Base-by-base conservation (phyloP, 2,888 invertebrate genomes). In the Electrophaes corylata region DNA sequence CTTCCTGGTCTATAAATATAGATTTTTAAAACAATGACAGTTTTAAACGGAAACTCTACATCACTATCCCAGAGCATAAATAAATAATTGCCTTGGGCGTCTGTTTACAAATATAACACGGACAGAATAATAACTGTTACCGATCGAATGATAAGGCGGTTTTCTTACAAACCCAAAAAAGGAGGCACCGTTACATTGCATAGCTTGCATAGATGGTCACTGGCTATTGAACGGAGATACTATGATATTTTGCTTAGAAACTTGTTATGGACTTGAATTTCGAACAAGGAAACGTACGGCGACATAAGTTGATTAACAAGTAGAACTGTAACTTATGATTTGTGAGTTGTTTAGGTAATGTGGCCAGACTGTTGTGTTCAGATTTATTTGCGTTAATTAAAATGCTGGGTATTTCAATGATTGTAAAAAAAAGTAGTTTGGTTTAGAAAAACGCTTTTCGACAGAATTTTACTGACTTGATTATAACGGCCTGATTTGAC, bases 151-250 rank as follows among this genome's bases (percentile, higher is more conserved):
- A 55, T 55, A 60, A 48, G 46, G 51, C 47, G 47, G 59, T 52
- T 58, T 52, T 41, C 48, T 46, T 50, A 54, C 54, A 54, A 54
- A 41, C 50, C 59, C 54, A 54, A 59, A 59, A 59, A 59, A 37
- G 59, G 59, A 41, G 16, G 10, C 6, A 20, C 59, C 59, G 59
- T 59, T 59, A 56, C 29, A 40, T 43, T 44, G 55, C 54, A 55
- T 55, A 53, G 48, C 48, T 46, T 54, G 48, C 59, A 47, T 59
- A 55, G 50, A 59, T 59, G 59, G 49, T 26, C 47, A 18, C 37
- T 14, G 37, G 31, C 31, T 53, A 55, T 46, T 26, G 50, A 50
- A 46, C 54, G 31, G 16, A 43, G 26, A 39, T 39, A 37, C 16
- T 2, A 41, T 6, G 14, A 45, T 35, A 43, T 47, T 48, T 37